phyloP scores from a whole-genome alignment of 2,888 invertebrate genomes.

The Osedax fenrisi region DNA sequence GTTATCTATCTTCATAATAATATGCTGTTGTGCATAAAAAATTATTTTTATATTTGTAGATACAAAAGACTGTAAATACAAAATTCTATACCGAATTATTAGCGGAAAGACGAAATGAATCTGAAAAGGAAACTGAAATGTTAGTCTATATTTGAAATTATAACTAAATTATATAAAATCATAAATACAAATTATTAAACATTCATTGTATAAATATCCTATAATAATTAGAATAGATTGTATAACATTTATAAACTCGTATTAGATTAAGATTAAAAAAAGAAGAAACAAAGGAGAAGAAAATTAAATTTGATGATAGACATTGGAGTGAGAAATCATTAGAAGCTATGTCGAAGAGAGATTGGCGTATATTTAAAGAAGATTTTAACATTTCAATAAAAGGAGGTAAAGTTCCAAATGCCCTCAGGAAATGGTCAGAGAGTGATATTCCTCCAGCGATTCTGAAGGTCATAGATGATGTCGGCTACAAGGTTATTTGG shows the following conservation, averaged over 20 bases:
- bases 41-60: conserved; percentile 32
- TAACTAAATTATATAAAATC: not conserved
- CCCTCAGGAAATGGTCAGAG: conserved; percentile 86
- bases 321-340: conserved; percentile 93
- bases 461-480: conserved; percentile 79
- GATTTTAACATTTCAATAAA: conserved; percentile 97
- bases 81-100: conserved; percentile 90
- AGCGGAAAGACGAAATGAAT: conserved; percentile 65
- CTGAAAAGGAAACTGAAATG: conserved; percentile 83
- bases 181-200: not conserved
- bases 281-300: conserved; percentile 85
- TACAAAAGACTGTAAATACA: conserved; percentile 68
- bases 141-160: conserved; percentile 39
- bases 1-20: too few species aligned
- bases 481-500: conserved; percentile 67
- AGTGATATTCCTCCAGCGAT: conserved; percentile 73
- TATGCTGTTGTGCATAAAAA: too few species aligned
- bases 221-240: not conserved
- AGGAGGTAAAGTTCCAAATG: conserved; percentile 89
- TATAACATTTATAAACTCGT: not conserved
- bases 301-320: conserved; percentile 94
- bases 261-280: too few species aligned
- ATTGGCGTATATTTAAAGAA: conserved; percentile 98
- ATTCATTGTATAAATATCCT: not conserved
- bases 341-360: conserved; percentile 92